phyloP scores from a whole-genome alignment of 1,140 invertebrate species.

The Neodiprion pinetum region DNA sequence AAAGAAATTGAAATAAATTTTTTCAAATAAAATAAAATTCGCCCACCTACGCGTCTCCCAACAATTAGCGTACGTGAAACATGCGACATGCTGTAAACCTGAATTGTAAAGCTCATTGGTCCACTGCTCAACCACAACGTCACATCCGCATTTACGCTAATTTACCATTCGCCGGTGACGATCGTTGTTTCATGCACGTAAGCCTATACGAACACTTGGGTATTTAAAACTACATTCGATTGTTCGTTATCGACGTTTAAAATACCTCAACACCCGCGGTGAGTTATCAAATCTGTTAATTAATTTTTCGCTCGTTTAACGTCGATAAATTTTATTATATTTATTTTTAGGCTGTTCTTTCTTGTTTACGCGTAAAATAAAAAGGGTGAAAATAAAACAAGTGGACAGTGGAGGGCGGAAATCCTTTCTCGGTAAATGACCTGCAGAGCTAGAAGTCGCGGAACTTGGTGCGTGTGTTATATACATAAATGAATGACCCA shows the following conservation, averaged over 20 bases:
- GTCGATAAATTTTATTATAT: no score
- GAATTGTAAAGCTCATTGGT: conserved; percentile 1
- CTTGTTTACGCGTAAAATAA: not conserved
- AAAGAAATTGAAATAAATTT: no score
- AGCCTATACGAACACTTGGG: conserved; percentile 10
- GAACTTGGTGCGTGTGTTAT: no score
- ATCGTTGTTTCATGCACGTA: conserved; percentile 17
- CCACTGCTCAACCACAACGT: conserved; percentile 37
- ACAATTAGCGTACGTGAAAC: not conserved
- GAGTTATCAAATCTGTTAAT: no score
- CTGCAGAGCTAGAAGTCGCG: no score
- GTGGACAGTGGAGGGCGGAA: not conserved
- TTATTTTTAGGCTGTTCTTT: no score
- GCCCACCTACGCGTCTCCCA: not conserved
- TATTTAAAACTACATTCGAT: not conserved
- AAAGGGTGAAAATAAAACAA: not conserved
- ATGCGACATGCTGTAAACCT: not conserved
- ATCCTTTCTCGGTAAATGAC: no score
- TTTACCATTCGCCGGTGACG: conserved; percentile 33
- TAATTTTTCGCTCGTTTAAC: no score
- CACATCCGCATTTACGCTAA: conserved; percentile 61
- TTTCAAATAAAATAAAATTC: no score
- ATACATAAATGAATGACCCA: not conserved
- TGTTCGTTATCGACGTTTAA: no score
- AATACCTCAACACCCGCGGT: no score